A percentile compares a stretch with the other conserved stretches of the same genome.
These are phyloP conservation scores for Colossoma macropomum DNA, from an alignment of 2,113 vertebrate genomes.

Conservation along the genomic window DNA sequence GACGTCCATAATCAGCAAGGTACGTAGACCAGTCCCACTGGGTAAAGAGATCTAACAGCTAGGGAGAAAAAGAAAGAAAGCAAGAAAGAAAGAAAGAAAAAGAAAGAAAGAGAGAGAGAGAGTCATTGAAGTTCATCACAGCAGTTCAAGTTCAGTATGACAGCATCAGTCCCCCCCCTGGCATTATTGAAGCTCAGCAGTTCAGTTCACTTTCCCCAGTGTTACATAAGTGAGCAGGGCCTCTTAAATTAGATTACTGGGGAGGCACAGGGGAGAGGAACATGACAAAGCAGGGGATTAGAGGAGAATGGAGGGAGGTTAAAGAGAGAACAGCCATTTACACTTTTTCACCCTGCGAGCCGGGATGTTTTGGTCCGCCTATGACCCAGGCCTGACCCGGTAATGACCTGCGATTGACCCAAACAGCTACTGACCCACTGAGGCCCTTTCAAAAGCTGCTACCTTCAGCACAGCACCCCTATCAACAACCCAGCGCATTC, in stretches of 20 bases:
- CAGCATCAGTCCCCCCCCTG: constrained; percentile 29
- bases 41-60: constrained; percentile 96
- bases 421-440: constrained; percentile 40
- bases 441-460: constrained; percentile 29
- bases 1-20: constrained; percentile 91
- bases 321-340: constrained; percentile 52
- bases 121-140: constrained; percentile 44
- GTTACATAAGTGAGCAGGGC: constrained; percentile 58
- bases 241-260: constrained; percentile 59
- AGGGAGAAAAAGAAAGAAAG: not conserved
- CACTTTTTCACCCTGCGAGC: constrained; percentile 49
- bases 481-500: constrained; percentile 36
- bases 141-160: constrained; percentile 42
- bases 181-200: constrained; percentile 32
- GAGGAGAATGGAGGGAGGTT: constrained; percentile 49
- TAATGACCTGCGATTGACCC: constrained; percentile 50
- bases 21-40: constrained; percentile 98
- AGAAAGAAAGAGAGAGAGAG: constrained; percentile 1
- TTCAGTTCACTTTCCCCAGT: constrained; percentile 43
- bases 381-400: constrained; percentile 47
- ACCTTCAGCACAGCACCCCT: constrained; percentile 25
- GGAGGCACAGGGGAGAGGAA: constrained; percentile 47
- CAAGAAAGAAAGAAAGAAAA: not conserved
- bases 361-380: constrained; percentile 27
- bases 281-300: constrained; percentile 58